Evolutionary conservation across 2,113 vertebrate species (phyloP).

Genomic region (Grammomys dolichurus): DNA sequence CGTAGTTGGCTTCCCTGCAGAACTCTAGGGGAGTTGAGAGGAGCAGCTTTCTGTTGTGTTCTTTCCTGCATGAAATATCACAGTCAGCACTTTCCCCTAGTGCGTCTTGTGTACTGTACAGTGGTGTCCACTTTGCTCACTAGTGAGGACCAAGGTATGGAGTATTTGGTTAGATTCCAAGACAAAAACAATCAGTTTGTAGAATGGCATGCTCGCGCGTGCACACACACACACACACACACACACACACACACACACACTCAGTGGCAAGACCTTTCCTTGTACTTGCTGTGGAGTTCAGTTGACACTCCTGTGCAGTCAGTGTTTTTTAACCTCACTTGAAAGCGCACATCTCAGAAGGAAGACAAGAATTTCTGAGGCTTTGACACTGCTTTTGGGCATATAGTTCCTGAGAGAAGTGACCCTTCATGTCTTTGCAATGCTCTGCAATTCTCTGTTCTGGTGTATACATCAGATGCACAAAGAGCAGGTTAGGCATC

Average conservation of each 20-base stretch:
- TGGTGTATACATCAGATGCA: background rate
- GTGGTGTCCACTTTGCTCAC: background rate
- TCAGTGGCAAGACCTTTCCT: background rate
- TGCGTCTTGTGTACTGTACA: background rate
- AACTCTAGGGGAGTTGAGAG: background rate
- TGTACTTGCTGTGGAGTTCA: constrained; percentile 57
- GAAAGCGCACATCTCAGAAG: constrained; percentile 47
- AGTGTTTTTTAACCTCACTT: constrained; percentile 39
- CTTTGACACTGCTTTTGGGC: constrained; percentile 46
- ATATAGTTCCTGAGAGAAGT: constrained; percentile 22
- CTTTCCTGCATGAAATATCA: background rate
- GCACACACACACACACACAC: too few species aligned
- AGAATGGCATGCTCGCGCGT: background rate
- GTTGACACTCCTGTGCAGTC: background rate
- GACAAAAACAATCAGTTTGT: background rate
- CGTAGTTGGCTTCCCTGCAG: background rate
- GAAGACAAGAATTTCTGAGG: constrained; percentile 28
- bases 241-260: background rate
- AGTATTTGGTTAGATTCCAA: background rate
- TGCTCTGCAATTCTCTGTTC: background rate
- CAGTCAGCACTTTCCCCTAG: background rate
- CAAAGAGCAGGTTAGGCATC: background rate
- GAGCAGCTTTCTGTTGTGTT: background rate
- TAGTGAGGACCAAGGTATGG: background rate
- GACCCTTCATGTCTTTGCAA: background rate